Conservation (phyloP, 2,888 invertebrate genomes). For the Chalcis sispes region DNA sequence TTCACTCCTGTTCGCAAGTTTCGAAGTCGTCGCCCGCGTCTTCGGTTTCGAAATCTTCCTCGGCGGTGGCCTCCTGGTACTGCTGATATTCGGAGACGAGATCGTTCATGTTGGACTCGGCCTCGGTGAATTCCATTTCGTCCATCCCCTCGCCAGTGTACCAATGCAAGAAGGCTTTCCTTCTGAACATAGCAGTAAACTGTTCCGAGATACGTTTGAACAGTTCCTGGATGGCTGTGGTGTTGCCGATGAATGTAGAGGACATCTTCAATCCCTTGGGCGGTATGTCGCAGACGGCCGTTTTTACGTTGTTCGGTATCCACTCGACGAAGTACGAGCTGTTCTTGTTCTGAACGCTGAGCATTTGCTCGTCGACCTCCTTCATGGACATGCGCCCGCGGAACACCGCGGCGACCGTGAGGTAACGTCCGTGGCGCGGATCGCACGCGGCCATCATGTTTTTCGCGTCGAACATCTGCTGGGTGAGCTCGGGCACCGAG, state of each 20-base stretch:
- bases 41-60: slow-evolving; percentile 90
- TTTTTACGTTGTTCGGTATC: slow-evolving; percentile 91
- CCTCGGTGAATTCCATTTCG: slow-evolving; percentile 98
- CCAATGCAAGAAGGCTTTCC: slow-evolving; percentile 98
- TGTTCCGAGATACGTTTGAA: slow-evolving; percentile 94
- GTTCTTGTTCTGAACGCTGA: slow-evolving; percentile 83
- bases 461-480: slow-evolving; percentile 88
- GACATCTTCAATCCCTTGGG: slow-evolving; percentile 90
- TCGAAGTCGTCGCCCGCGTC: slow-evolving; percentile 80
- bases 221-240: slow-evolving; percentile 92
- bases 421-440: slow-evolving; percentile 84
- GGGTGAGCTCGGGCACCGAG: slow-evolving; percentile 87
- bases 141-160: slow-evolving; percentile 99
- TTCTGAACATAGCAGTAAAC: slow-evolving; percentile 96
- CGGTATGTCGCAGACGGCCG: slow-evolving; percentile 89
- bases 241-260: slow-evolving; percentile 92
- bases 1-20: slow-evolving; percentile 72
- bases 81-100: slow-evolving; percentile 96
- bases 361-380: slow-evolving; percentile 87
- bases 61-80: slow-evolving; percentile 94
- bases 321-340: slow-evolving; percentile 84
- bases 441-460: slow-evolving; percentile 90
- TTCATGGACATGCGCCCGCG: slow-evolving; percentile 85
- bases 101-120: slow-evolving; percentile 97
- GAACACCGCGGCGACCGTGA: slow-evolving; percentile 86